These are phyloP conservation scores for Paracentrotus lividus DNA, from an alignment of 53 echinoderm and acorn worm species.

Conservation along the genomic window DNA sequence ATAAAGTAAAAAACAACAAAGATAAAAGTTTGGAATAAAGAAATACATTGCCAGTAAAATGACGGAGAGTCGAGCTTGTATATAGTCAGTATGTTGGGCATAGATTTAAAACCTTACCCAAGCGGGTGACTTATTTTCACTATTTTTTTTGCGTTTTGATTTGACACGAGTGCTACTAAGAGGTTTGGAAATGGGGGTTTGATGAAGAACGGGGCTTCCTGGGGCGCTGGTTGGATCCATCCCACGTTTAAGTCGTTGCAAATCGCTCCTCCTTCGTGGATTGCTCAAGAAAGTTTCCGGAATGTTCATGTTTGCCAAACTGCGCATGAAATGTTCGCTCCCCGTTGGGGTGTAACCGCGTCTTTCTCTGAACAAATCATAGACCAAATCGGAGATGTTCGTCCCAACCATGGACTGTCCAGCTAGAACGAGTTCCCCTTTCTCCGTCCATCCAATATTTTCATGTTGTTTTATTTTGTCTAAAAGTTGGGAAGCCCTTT, in stretches of 20 bases:
- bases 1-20: too few relatives aligned
- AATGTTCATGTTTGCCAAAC: constrained; percentile 15
- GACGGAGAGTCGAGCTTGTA: too few relatives aligned
- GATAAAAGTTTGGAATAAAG: too few relatives aligned
- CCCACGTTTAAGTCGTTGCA: constrained; percentile 26
- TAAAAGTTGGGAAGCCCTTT: neutral
- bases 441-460: neutral
- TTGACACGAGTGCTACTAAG: too few relatives aligned
- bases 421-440: neutral
- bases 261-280: neutral
- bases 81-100: too few relatives aligned
- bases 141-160: too few relatives aligned
- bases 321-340: constrained; percentile 18
- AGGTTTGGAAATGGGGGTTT: neutral
- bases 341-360: constrained; percentile 50
- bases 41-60: too few relatives aligned
- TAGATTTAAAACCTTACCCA: too few relatives aligned
- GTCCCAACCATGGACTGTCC: neutral
- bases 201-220: neutral
- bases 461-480: neutral
- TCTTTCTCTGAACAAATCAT: constrained; percentile 36
- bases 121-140: too few relatives aligned
- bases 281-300: constrained; percentile 41
- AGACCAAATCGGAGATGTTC: constrained; percentile 36
- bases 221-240: neutral